These are phyloP conservation scores for Xylocopa sonorina DNA, from an alignment of 1,140 invertebrate species.

Conservation along the genomic window DNA sequence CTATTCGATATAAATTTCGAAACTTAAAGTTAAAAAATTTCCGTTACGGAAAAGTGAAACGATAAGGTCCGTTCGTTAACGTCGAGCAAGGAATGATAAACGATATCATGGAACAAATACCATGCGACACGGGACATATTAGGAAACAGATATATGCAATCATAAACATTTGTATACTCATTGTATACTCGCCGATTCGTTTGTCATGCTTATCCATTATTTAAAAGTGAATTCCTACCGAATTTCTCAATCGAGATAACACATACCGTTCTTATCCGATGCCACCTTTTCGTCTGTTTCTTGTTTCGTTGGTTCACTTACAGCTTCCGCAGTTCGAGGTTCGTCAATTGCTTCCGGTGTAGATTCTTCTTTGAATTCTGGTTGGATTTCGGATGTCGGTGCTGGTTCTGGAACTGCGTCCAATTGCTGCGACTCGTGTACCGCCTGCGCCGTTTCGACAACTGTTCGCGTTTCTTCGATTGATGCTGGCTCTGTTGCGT, in stretches of 20 bases:
- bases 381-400: not conserved
- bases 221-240: not conserved
- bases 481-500: not conserved
- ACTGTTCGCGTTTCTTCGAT: not conserved
- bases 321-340: conserved; percentile 41
- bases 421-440: not conserved
- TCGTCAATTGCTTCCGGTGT: conserved; percentile 1
- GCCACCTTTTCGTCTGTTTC: conserved; percentile 62
- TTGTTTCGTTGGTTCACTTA: conserved; percentile 66
- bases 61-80: not conserved
- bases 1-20: not conserved
- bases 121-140: conserved; percentile 13
- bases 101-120: conserved; percentile 11
- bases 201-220: not conserved
- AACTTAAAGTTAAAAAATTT: not conserved
- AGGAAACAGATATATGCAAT: not conserved
- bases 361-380: conserved; percentile 6
- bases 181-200: conserved; percentile 2
- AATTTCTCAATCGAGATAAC: conserved; percentile 35
- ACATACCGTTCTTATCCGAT: conserved; percentile 61
- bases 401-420: conserved; percentile 1
- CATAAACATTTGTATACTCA: not conserved
- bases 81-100: not conserved
- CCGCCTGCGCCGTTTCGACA: not conserved
- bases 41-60: not conserved